Evolutionary conservation across 92 coral and sea anemone genomes (phyloP).

Genomic region (Umimayanthus chanpuru): DNA sequence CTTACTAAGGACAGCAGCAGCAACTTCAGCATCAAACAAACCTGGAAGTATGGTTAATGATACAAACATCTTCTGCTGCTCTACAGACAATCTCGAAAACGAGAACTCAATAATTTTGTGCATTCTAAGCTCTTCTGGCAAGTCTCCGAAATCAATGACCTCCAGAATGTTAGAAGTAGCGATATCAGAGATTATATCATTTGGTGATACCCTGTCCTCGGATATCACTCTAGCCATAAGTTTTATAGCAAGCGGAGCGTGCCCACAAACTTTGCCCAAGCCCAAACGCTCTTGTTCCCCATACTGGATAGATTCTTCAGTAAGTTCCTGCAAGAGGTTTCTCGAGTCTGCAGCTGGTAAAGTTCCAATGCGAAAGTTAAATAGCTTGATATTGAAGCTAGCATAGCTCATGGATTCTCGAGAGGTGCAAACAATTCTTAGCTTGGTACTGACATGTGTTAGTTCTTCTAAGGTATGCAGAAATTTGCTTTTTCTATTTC

Average conservation of each 20-base stretch:
- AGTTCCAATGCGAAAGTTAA: not conserved
- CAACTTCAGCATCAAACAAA: too few relatives aligned
- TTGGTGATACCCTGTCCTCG: too few relatives aligned
- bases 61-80: not conserved
- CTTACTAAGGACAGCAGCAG: not conserved
- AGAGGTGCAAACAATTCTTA: too few relatives aligned
- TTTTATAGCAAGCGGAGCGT: too few relatives aligned
- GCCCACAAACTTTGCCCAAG: not conserved
- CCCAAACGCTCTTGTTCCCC: not conserved
- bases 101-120: not conserved
- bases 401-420: too few relatives aligned
- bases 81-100: not conserved
- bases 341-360: not conserved
- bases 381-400: not conserved
- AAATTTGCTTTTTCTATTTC: not conserved
- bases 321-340: not conserved
- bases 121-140: not conserved
- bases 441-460: too few relatives aligned
- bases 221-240: too few relatives aligned
- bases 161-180: not conserved
- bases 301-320: not conserved
- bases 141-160: not conserved
- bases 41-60: not conserved
- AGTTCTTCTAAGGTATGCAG: not conserved
- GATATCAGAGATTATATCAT: not conserved